Evolutionary conservation across 2,113 vertebrate genomes (phyloP), one percentile per base, ranked within the genome.

Genomic region (Hypocryptadius cinnamomeus): DNA sequence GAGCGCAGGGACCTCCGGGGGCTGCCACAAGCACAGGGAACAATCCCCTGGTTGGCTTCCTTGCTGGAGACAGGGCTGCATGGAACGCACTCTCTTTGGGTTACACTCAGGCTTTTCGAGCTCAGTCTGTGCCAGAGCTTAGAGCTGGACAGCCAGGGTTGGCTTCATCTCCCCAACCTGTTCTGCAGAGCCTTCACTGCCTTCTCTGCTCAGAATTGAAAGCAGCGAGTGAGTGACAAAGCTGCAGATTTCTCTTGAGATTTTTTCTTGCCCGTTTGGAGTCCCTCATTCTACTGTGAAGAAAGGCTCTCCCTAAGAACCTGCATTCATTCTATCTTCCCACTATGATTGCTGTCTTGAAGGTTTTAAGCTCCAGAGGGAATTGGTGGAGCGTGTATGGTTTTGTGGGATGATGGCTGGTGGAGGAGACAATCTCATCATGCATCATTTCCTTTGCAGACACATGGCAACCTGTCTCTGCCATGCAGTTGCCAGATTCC

Each of bases 1-100:
- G 28, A 35, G 31, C 1, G 6, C 0, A 2, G 35, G 9, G 57
- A 22, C 19, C 7, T 13, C 13, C 0, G 0, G 4, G 33, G 37
- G n/a, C 39, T 14, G 37, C 3, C 23, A 44, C 3, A 16, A 59
- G 27, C 47, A 24, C 4, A 47, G 48, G 44, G 42, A 45, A 15
- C 23, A 6, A 40, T 13, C 40, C 53, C 47, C 59, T 17, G 15
- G 4, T 4, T 33, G 83, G 10, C 14, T 42, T 35, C 35, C 21
- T 35, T 22, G 5, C 1, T 37, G n/a, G 17, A 23, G 37, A 15
- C 27, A 47, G 13, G 5, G 2, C 15, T 39, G 33, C 17, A 8
- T 6, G 4, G 11, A 33, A 5, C 0, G 0, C 16, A 59, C 63
- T 57, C 11, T 28, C 2, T 53, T 53, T 19, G n/a, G n/a, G 39